A percentile compares a stretch with the other conserved stretches of the same genome.
Conservation (phyloP, 1,140 invertebrate genomes). For the Temnothorax longispinosus region DNA sequence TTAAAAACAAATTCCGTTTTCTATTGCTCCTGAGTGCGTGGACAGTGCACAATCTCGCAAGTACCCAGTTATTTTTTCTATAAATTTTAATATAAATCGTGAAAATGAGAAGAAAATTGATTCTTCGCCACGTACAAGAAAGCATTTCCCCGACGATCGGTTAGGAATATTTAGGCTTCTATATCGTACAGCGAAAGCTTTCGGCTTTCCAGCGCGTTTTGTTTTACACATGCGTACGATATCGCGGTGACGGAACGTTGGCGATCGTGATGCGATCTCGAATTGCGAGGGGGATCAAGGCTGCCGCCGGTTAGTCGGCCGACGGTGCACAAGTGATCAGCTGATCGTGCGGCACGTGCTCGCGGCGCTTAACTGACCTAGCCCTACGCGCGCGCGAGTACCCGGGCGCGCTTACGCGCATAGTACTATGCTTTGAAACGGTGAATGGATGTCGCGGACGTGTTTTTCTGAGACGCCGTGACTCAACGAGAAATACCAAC, state of each 20-base stretch:
- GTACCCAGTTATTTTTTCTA: neutral
- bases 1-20: neutral
- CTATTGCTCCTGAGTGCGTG: neutral
- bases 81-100: neutral
- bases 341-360: neutral
- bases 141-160: neutral
- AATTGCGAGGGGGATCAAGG: neutral
- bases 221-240: neutral
- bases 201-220: neutral
- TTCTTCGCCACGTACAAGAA: neutral
- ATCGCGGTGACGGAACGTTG: neutral
- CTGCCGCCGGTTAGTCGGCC: neutral
- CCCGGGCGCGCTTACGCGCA: neutral
- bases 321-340: slow-evolving; percentile 11
- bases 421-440: neutral
- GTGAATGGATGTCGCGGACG: neutral
- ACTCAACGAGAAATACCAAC: neutral
- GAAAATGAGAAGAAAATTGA: neutral
- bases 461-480: neutral
- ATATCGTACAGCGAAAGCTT: neutral
- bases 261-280: neutral
- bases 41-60: neutral
- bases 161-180: neutral
- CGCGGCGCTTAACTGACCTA: slow-evolving; percentile 21
- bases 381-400: neutral